These are phyloP conservation scores for Catajapyx aquilonaris DNA, from an alignment of 1,140 invertebrate genomes.

Conservation along the genomic window DNA sequence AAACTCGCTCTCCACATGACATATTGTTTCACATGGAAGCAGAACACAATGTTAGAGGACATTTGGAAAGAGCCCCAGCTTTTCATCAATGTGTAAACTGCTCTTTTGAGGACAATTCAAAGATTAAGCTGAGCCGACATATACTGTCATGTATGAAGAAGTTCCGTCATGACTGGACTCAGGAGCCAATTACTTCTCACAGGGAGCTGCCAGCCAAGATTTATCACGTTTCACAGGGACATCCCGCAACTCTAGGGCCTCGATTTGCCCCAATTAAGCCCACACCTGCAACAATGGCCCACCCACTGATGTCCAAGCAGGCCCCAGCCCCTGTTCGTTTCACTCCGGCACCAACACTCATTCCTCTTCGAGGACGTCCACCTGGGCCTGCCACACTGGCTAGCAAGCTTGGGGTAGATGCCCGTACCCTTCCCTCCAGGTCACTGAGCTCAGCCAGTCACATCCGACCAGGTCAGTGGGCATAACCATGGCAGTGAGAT, in stretches of 20 bases:
- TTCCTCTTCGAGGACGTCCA: background rate
- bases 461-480: too few relatives aligned
- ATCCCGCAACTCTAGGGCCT: slow-evolving; percentile 15
- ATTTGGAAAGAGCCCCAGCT: slow-evolving; percentile 59
- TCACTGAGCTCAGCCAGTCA: too few relatives aligned
- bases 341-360: background rate
- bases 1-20: slow-evolving; percentile 62
- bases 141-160: slow-evolving; percentile 73
- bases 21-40: slow-evolving; percentile 82
- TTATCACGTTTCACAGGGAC: slow-evolving; percentile 39
- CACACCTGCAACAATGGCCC: slow-evolving; percentile 8
- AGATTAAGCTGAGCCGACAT: slow-evolving; percentile 77
- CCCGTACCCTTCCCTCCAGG: too few relatives aligned
- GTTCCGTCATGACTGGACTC: slow-evolving; percentile 65
- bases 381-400: background rate
- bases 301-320: slow-evolving; percentile 29
- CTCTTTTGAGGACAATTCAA: slow-evolving; percentile 83
- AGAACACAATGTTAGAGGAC: slow-evolving; percentile 59
- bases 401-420: too few relatives aligned
- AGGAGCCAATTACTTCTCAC: slow-evolving; percentile 60
- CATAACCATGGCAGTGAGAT: too few relatives aligned
- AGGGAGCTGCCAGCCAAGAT: slow-evolving; percentile 87
- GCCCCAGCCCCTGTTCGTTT: background rate
- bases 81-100: slow-evolving; percentile 86
- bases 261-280: background rate